phyloP scores from a whole-genome alignment of 2,888 invertebrate species.

The Nyleta sp. region DNA sequence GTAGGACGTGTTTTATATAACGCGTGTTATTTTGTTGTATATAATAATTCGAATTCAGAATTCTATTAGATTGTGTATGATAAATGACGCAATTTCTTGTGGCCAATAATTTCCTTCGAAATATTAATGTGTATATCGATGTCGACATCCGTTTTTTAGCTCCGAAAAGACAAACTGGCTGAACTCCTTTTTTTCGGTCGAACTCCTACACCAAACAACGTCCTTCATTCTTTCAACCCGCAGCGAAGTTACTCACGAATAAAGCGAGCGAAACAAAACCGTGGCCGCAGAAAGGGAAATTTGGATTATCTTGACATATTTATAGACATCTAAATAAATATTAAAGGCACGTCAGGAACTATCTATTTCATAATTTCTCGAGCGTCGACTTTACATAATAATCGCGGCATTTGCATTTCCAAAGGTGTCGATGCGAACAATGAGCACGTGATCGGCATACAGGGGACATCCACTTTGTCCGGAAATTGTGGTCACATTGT shows the following conservation, averaged over 20 bases:
- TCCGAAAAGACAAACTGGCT: too few relatives aligned
- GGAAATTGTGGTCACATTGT: constrained; percentile 39
- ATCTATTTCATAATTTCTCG: constrained; percentile 57
- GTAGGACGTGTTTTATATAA: too few relatives aligned
- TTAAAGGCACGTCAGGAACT: constrained; percentile 54
- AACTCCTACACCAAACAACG: too few relatives aligned
- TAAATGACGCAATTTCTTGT: too few relatives aligned
- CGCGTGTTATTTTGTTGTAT: too few relatives aligned
- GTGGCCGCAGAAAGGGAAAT: constrained; percentile 19
- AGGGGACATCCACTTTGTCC: constrained; percentile 41
- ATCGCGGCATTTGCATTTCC: constrained; percentile 56
- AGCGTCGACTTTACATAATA: constrained; percentile 49
- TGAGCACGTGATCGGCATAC: constrained; percentile 64
- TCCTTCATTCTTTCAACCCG: too few relatives aligned
- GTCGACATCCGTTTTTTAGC: too few relatives aligned
- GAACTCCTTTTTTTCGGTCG: too few relatives aligned
- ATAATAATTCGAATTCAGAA: too few relatives aligned
- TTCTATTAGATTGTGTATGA: too few relatives aligned
- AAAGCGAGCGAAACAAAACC: constrained; percentile 17
- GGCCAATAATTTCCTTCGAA: too few relatives aligned
- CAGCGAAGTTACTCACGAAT: not conserved
- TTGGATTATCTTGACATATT: constrained; percentile 46
- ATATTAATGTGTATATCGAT: too few relatives aligned
- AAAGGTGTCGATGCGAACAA: constrained; percentile 62
- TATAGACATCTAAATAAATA: constrained; percentile 54